Percentiles rank a stretch among this genome's conserved stretches.
Conservation (phyloP, 2,113 vertebrate species). For the Cyprinodon tularosa region DNA sequence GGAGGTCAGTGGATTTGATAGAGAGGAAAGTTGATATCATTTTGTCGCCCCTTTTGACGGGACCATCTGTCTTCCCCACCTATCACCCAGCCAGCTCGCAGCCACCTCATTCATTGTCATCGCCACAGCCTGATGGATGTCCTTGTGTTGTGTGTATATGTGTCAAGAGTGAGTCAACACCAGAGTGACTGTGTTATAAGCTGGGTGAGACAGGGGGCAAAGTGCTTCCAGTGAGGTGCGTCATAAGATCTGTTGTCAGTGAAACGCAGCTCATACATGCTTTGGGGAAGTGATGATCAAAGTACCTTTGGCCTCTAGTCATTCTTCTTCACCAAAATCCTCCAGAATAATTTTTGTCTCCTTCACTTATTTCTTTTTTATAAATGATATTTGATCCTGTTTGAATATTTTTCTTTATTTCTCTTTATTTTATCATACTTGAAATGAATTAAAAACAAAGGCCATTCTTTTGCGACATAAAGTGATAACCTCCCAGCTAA, state of each 20-base stretch:
- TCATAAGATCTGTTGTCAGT: slow-evolving; percentile 45
- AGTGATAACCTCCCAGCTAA: slow-evolving; percentile 23
- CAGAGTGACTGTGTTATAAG: slow-evolving; percentile 20
- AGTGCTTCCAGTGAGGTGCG: slow-evolving; percentile 38
- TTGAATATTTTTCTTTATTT: background rate
- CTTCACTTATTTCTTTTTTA: background rate
- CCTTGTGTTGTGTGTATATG: slow-evolving; percentile 28
- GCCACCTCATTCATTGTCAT: slow-evolving; percentile 58
- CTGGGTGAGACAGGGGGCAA: slow-evolving; percentile 27
- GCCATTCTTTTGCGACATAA: slow-evolving; percentile 15
- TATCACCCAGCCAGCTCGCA: slow-evolving; percentile 33
- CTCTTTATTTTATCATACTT: slow-evolving; percentile 8
- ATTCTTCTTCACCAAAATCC: background rate
- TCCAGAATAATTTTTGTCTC: background rate
- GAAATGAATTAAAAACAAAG: slow-evolving; percentile 36
- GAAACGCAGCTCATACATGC: slow-evolving; percentile 25
- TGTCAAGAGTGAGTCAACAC: slow-evolving; percentile 47
- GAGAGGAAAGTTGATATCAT: slow-evolving; percentile 44
- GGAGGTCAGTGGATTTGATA: slow-evolving; percentile 46
- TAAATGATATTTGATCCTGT: background rate
- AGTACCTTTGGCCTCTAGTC: slow-evolving; percentile 8
- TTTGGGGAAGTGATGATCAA: slow-evolving; percentile 20
- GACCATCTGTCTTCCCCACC: slow-evolving; percentile 57
- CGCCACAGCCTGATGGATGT: slow-evolving; percentile 49
- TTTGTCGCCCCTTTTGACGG: slow-evolving; percentile 26